These are phyloP conservation scores for Arenaria interpres DNA, from an alignment of 2,113 vertebrate genomes.

Conservation along the genomic window DNA sequence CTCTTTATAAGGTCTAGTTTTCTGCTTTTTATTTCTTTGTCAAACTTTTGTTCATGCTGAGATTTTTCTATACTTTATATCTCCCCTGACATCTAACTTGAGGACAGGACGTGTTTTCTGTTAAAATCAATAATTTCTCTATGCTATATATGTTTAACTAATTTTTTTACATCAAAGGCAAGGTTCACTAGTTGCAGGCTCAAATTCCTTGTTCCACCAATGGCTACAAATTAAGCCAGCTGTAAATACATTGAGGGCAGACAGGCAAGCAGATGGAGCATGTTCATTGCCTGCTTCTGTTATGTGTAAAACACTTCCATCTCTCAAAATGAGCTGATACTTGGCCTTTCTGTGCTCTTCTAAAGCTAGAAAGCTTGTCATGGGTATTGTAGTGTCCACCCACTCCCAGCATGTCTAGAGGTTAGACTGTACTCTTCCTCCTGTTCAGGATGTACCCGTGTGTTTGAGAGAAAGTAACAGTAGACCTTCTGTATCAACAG, in stretches of 20 bases:
- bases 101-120: not conserved
- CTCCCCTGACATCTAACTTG: not conserved
- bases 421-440: not conserved
- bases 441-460: not conserved
- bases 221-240: not conserved
- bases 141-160: not conserved
- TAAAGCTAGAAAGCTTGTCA: not conserved
- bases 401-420: not conserved
- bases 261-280: not conserved
- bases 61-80: not conserved
- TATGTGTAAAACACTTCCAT: not conserved
- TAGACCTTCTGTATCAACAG: not conserved
- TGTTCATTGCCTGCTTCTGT: not conserved
- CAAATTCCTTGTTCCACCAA: not conserved
- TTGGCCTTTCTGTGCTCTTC: not conserved
- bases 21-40: not conserved
- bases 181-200: not conserved
- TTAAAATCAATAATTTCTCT: not conserved
- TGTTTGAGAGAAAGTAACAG: not conserved
- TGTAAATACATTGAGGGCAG: not conserved
- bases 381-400: not conserved
- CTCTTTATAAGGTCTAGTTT: not conserved
- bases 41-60: not conserved
- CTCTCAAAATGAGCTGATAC: not conserved
- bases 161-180: not conserved